Conservation (phyloP, 64 coral and sea anemone genomes). For the Exaiptasia diaphana region DNA sequence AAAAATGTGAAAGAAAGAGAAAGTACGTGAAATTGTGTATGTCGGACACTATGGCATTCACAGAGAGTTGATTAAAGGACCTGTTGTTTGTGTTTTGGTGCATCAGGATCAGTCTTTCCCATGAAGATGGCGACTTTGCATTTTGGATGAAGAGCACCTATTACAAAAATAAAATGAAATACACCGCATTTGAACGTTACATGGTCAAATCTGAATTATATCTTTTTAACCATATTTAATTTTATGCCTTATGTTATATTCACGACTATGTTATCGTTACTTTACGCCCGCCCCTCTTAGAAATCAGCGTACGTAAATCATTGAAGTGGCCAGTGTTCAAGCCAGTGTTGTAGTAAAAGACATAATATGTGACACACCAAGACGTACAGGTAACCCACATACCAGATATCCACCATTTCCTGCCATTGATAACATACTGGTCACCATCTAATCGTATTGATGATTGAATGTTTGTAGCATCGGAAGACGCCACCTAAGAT, state of each 20-base stretch:
- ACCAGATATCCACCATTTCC: slow-evolving; percentile 99
- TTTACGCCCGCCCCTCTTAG: no score
- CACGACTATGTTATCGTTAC: no score
- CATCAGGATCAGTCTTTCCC: slow-evolving; percentile 89
- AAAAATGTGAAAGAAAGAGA: background rate
- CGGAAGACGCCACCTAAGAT: slow-evolving; percentile 90
- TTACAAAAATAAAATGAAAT: background rate
- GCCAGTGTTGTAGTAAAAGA: no score
- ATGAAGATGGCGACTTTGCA: slow-evolving; percentile 91
- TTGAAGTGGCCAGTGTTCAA: no score
- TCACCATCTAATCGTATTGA: slow-evolving; percentile 76
- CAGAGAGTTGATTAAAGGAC: background rate
- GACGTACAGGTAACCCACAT: no score
- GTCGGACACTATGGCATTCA: background rate
- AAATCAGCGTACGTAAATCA: no score
- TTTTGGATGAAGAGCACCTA: slow-evolving; percentile 85
- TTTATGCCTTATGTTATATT: no score
- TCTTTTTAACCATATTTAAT: no score
- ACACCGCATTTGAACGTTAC: no score
- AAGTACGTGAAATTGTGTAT: background rate
- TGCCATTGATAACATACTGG: slow-evolving; percentile 81
- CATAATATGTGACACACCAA: no score
- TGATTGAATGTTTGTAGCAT: slow-evolving; percentile 96
- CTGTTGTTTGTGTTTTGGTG: slow-evolving; percentile 87
- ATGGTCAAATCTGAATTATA: no score